These are phyloP conservation scores for Coptodon bakossiorum DNA, from an alignment of 2,113 vertebrate species.

Conservation along the genomic window DNA sequence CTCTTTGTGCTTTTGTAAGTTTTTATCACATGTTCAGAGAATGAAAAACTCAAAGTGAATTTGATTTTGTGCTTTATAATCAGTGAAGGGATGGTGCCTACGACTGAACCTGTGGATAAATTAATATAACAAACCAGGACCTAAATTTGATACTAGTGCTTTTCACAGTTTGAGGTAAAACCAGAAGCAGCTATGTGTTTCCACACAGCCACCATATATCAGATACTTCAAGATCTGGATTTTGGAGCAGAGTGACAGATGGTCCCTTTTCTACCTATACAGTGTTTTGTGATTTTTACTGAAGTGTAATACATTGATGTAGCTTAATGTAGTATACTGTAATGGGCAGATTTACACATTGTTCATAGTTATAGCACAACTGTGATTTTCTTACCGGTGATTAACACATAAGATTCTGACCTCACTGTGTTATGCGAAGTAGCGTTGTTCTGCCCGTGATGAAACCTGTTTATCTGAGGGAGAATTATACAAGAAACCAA, in stretches of 20 bases:
- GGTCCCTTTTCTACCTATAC: not conserved
- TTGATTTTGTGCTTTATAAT: fast-evolving
- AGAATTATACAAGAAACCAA: not conserved
- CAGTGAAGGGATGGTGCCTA: not conserved
- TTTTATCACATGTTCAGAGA: not conserved
- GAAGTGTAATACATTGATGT: not conserved
- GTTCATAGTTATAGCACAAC: not conserved
- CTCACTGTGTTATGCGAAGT: not conserved
- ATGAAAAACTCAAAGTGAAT: not conserved
- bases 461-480: not conserved
- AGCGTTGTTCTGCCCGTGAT: not conserved
- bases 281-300: not conserved
- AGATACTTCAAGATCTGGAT: not conserved
- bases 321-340: not conserved
- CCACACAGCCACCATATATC: not conserved
- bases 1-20: not conserved
- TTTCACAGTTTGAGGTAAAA: not conserved
- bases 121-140: not conserved
- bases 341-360: not conserved
- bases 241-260: not conserved
- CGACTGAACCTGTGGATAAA: not conserved
- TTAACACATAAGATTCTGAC: not conserved
- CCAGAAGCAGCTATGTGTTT: not conserved
- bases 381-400: not conserved
- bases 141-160: not conserved